Percentiles rank a stretch among this genome's conserved stretches.
Conservation (phyloP, 2,797 vertebrate species). For the Centroberyx gerrardi region DNA sequence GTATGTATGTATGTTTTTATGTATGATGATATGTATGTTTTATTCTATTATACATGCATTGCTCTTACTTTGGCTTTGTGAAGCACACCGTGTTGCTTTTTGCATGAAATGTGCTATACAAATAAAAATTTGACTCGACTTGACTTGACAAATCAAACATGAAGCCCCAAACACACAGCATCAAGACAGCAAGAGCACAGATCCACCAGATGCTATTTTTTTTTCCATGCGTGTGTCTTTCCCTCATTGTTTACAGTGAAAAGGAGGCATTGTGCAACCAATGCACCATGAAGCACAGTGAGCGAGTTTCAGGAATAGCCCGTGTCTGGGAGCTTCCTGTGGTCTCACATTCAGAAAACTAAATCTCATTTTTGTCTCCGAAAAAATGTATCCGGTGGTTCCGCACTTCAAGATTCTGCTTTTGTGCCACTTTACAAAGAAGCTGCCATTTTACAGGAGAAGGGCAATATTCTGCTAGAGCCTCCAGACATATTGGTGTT, state of each 20-base stretch:
- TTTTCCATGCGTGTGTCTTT: not conserved
- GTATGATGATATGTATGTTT: too few relatives aligned
- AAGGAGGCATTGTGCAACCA: not conserved
- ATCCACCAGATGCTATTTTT: not conserved
- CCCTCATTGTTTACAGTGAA: not conserved
- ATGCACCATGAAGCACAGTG: not conserved
- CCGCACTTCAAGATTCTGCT: not conserved
- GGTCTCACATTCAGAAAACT: not conserved
- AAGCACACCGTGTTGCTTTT: too few relatives aligned
- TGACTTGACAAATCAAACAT: too few relatives aligned
- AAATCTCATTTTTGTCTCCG: not conserved
- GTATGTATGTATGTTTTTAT: too few relatives aligned
- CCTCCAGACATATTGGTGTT: not conserved
- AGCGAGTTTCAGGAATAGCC: not conserved
- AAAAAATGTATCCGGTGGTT: not conserved
- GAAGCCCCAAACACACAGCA: not conserved
- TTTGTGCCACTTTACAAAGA: not conserved
- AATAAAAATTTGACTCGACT: too few relatives aligned
- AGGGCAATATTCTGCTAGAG: not conserved
- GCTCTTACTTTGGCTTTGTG: too few relatives aligned
- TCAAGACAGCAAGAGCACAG: not conserved
- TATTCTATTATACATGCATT: too few relatives aligned
- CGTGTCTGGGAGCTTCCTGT: not conserved
- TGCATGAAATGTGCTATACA: too few relatives aligned
- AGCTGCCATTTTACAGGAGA: not conserved